Base-by-base conservation (phyloP, 2,797 vertebrate species). In the Galagoides demidoff region DNA sequence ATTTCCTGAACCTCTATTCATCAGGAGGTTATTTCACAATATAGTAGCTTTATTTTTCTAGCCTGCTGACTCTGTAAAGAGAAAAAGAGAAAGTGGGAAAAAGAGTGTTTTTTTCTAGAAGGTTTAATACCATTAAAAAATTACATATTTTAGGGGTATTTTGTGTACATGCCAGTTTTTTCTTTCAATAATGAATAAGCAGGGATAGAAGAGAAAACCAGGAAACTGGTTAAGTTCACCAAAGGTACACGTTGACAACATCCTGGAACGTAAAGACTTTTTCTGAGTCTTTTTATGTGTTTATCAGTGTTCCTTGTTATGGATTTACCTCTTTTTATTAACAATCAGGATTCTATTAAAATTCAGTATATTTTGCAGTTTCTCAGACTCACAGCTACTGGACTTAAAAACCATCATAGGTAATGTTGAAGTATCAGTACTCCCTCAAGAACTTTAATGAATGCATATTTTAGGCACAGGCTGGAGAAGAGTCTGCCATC, bases 281-380 rank as follows among this genome's bases (percentile, higher is more conserved):
- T 83, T 27, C 27, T 76, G 37, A 93, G 64, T 74, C 19, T 61
- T 78, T 82, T 87, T 87, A 70, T 90, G 31, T 95, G 22, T 95
- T 49, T 90, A 10, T 84, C 89, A 92, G 6, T 45, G 19, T 86
- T 94, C 20, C 61, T 93, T n/a, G 20, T 95, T 96, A 77, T 78
- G 77, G 57, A 95, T 95, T 96, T 95, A 66, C 78, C 12, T 94
- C 39, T 95, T 96, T 92, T 96, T 97, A 79, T 92, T 96, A 95
- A 85, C 37, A 94, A 63, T 94, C 89, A 96, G 89, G 82, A 90
- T 97, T 95, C 85, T 83, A 88, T 97, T 95, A 94, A 92, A 96
- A 95, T 96, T 96, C 73, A 78, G 39, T 93, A 19, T 93, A 79
- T 96, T 96, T 95, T 94, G n/a, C 92, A 93, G 85, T 93, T 96